Evolutionary conservation across 2,797 vertebrate species (phyloP), one percentile per base, ranked within the genome.

Genomic region (Molothrus ater): DNA sequence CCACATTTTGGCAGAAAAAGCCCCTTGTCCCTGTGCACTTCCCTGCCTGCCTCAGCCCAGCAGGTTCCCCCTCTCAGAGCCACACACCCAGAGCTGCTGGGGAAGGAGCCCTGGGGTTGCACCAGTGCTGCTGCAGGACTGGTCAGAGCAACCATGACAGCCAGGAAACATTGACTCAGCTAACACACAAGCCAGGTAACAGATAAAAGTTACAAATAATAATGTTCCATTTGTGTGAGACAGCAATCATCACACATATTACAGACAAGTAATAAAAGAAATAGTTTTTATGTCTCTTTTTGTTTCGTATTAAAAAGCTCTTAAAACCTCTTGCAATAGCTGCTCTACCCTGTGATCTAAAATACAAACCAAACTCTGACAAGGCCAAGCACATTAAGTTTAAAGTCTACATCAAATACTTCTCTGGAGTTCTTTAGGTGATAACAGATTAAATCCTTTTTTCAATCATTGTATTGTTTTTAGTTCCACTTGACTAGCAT

Each of bases 101-200:
- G n/a, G 61, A 47, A 61, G 63, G 47, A 86, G 50, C 9, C 74
- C 70, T 16, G 10, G 3, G 42, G 13, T 6, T 66, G 69, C 51
- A 45, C 51, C 87, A 82, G 80, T 1, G 17, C 17, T 63, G 69
- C 51, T 9, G 2, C 71, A 57, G 34, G 64, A 83, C 40, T 50
- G 36, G 45, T 6, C 40, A 64, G 42, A n/a, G 65, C 50, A 26
- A 20, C 32, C n/a, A 5, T 0, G 0, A 43, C 0, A n/a, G 72
- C 65, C 86, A 72, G 38, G 64, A 68, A 86, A 79, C 42, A 66
- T 3, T 0, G 0, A 21, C 7, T 4, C 78, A 87, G 53, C 18
- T 31, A 47, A 73, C 40, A 22, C 1, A 40, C 0, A 0, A 71
- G 50, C 29, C 82, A 61, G 42, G 54, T 59, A 47, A 70, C 36